Base-by-base conservation (phyloP, 2,888 invertebrate species). In the Rambutsinella grinnellia region DNA sequence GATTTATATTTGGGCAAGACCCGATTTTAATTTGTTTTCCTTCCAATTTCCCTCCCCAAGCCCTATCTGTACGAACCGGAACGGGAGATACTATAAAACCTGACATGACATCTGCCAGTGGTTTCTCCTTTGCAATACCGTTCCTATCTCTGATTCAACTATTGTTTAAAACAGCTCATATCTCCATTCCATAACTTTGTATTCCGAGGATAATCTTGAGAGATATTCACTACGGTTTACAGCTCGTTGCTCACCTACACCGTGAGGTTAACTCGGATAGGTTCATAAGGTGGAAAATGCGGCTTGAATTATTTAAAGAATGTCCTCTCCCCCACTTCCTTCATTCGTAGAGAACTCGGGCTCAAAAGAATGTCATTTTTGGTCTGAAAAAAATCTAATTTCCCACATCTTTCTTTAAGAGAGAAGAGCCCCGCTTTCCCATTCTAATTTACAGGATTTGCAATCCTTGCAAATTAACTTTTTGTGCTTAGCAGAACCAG, bases 11-110 rank as follows among this genome's bases (percentile, higher is more conserved):
- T 60, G 66, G 49, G 46, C 57, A 36, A 66, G 66, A 66, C 72
- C 72, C 72, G 65, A 74, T 74, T 74, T 74, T 74, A 74, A 74
- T 74, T 74, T 74, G 72, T 74, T 74, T 74, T 66, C 66, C 66
- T 66, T 61, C 60, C 72, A 66, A 74, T 66, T 60, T 62, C 53
- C 58, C 49, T 58, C 57, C 44, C 23, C n/a, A 36, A 17, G 19
- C 23, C 23, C 23, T 46, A 26, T 56, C 36, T 66, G 26, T 66
- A 36, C 21, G 36, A 53, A 51, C 8, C 17, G 17, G 2, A 17
- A 8, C 26, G n/a, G 3, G 19, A 10, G 49, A 15, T 19, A 54
- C 15, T 36, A 36, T 13, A 36, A 5, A 36, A 13, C 36, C 36
- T 36, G 36, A 60, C 15, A 60, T 60, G 60, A 58, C 46, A 46